Percentiles rank a stretch among this genome's conserved stretches.
Conservation (phyloP, 2,113 vertebrate genomes). For the Gopherus flavomarginatus region DNA sequence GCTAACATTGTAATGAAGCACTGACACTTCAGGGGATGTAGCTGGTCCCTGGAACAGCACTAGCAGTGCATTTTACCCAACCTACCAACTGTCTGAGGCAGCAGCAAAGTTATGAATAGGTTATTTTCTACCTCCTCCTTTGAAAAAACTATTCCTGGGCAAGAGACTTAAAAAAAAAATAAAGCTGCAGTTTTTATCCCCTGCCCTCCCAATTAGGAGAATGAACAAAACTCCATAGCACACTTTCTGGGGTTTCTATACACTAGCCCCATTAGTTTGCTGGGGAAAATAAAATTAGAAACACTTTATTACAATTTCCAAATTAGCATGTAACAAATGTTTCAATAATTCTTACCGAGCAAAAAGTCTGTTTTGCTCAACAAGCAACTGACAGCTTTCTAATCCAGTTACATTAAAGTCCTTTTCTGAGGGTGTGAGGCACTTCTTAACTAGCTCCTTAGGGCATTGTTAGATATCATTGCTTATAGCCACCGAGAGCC, state of each 20-base stretch:
- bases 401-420: constrained; percentile 92
- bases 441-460: constrained; percentile 93
- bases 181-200: constrained; percentile 7
- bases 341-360: constrained; percentile 78
- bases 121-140: constrained; percentile 26
- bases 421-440: constrained; percentile 85
- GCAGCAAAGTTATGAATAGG: not conserved
- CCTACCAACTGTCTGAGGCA: not conserved
- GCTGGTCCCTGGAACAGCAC: not conserved
- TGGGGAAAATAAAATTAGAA: constrained; percentile 80
- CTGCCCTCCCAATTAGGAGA: constrained; percentile 59
- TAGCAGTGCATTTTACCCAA: not conserved
- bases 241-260: constrained; percentile 55
- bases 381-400: constrained; percentile 88
- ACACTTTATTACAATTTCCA: constrained; percentile 76
- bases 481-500: constrained; percentile 87
- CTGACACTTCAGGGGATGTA: not conserved
- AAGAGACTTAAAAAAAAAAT: not conserved
- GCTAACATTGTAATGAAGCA: not conserved
- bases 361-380: constrained; percentile 82
- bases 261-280: constrained; percentile 62
- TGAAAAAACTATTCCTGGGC: constrained; percentile 32
- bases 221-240: not conserved
- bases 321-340: constrained; percentile 85
- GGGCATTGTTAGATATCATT: constrained; percentile 96